Conservation (phyloP, 2,888 invertebrate genomes). For the Drosophila kokeensis region DNA sequence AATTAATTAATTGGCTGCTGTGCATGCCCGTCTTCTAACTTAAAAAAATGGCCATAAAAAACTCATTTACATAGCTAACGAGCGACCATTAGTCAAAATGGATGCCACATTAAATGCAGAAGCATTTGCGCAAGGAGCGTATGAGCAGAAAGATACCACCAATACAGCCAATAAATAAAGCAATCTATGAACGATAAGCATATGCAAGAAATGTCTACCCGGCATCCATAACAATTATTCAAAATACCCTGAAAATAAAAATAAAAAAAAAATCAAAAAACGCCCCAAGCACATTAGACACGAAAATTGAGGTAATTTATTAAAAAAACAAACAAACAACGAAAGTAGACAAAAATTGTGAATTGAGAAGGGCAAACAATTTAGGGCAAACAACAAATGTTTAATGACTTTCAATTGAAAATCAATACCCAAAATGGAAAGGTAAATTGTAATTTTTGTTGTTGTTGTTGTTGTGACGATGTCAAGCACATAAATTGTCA, state of each 20-base stretch:
- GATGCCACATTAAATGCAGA: slow-evolving; percentile 41
- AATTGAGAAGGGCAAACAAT: slow-evolving; percentile 19
- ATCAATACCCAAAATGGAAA: slow-evolving; percentile 25
- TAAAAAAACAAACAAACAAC: slow-evolving; percentile 57
- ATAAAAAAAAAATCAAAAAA: slow-evolving; percentile 14
- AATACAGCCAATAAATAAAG: slow-evolving; percentile 74
- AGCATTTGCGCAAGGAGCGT: slow-evolving; percentile 7
- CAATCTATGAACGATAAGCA: slow-evolving; percentile 71
- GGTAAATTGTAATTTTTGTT: slow-evolving; percentile 17
- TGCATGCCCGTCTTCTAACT: neutral
- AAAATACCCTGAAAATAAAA: slow-evolving; percentile 41
- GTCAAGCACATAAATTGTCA: slow-evolving; percentile 34
- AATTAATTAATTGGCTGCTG: neutral
- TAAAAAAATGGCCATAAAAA: slow-evolving; percentile 61
- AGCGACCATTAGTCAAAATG: slow-evolving; percentile 62
- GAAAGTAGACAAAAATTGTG: slow-evolving; percentile 41
- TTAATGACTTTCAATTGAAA: slow-evolving; percentile 35
- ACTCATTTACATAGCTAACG: slow-evolving; percentile 70
- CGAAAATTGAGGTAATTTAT: slow-evolving; percentile 63
- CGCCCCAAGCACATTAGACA: slow-evolving; percentile 9
- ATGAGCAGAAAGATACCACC: slow-evolving; percentile 27
- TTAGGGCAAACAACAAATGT: slow-evolving; percentile 29
- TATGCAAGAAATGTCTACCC: slow-evolving; percentile 41
- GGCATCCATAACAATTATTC: slow-evolving; percentile 66
- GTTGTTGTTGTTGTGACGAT: neutral